These are phyloP conservation scores for Drosophila antonietae DNA, from an alignment of 2,888 invertebrate genomes.

Conservation along the genomic window DNA sequence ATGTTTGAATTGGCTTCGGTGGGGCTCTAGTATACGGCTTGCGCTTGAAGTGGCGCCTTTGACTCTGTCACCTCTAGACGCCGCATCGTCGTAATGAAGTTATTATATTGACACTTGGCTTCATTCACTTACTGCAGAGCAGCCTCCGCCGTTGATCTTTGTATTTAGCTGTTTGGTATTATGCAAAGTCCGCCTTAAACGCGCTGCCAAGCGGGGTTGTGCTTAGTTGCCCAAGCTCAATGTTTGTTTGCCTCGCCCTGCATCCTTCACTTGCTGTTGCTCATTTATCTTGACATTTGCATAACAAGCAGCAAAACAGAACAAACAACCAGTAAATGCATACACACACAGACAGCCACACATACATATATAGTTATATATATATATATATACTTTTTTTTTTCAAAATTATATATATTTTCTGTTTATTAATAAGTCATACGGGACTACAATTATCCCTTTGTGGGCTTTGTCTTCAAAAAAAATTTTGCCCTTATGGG, in stretches of 20 bases:
- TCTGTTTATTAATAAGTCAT: too few relatives aligned
- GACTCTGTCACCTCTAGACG: slow-evolving; percentile 27
- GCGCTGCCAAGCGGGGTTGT: slow-evolving; percentile 26
- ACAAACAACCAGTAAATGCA: slow-evolving; percentile 55
- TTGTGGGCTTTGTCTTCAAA: too few relatives aligned
- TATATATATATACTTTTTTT: too few relatives aligned
- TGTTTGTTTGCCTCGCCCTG: slow-evolving; percentile 6
- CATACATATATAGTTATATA: background rate
- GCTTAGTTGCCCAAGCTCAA: slow-evolving; percentile 15
- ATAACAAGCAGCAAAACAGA: slow-evolving; percentile 63
- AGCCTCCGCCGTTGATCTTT: slow-evolving; percentile 55
- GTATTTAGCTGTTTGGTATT: slow-evolving; percentile 51
- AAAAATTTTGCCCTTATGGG: too few relatives aligned
- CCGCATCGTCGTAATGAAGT: slow-evolving; percentile 65
- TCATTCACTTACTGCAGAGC: slow-evolving; percentile 56
- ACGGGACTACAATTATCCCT: too few relatives aligned
- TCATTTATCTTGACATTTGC: slow-evolving; percentile 72
- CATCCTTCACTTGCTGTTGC: slow-evolving; percentile 46
- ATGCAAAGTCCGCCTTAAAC: slow-evolving; percentile 46
- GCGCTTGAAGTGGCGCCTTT: slow-evolving; percentile 12
- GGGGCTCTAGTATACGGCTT: slow-evolving; percentile 17
- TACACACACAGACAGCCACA: slow-evolving; percentile 11
- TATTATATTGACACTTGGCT: slow-evolving; percentile 79
- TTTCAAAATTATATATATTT: too few relatives aligned
- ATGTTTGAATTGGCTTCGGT: slow-evolving; percentile 64